phyloP scores from a whole-genome alignment of 2,888 invertebrate species.

The Cataglyphis altisquamis region DNA sequence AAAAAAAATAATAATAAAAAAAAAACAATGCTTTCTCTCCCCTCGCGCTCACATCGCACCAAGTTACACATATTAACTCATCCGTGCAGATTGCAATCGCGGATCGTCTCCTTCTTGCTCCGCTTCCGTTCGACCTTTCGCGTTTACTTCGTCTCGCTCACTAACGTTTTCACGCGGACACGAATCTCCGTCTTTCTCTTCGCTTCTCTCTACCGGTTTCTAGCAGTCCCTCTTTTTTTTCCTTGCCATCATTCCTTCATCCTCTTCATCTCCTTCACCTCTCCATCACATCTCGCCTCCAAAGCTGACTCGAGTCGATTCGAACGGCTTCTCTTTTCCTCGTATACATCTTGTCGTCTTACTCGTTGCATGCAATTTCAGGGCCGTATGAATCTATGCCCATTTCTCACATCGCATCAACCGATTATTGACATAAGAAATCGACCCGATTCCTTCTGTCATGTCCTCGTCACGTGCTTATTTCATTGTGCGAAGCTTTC shows the following conservation, averaged over 20 bases:
- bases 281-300: too few species aligned
- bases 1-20: background rate
- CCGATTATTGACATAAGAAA: background rate
- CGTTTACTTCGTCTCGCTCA: slow-evolving; percentile 5
- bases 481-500: slow-evolving; percentile 37
- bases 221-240: slow-evolving; percentile 41
- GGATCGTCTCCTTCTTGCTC: slow-evolving; percentile 21
- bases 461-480: background rate
- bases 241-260: background rate
- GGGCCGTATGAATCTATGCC: slow-evolving; percentile 26
- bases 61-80: slow-evolving; percentile 59
- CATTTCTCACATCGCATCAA: slow-evolving; percentile 14
- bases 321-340: slow-evolving; percentile 27
- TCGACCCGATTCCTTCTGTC: slow-evolving; percentile 18
- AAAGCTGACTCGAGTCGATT: background rate
- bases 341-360: background rate
- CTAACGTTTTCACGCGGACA: background rate
- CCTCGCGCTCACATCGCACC: slow-evolving; percentile 26
- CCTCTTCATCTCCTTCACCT: background rate
- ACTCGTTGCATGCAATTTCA: slow-evolving; percentile 41
- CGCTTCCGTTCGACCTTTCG: slow-evolving; percentile 49
- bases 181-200: slow-evolving; percentile 12
- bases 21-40: slow-evolving; percentile 22
- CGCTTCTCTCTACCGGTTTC: slow-evolving; percentile 11
- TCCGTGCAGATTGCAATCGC: slow-evolving; percentile 36